A percentile compares a stretch with the other conserved stretches of the same genome.
Conservation (phyloP, 2,797 vertebrate genomes). For the Hirundo rustica region DNA sequence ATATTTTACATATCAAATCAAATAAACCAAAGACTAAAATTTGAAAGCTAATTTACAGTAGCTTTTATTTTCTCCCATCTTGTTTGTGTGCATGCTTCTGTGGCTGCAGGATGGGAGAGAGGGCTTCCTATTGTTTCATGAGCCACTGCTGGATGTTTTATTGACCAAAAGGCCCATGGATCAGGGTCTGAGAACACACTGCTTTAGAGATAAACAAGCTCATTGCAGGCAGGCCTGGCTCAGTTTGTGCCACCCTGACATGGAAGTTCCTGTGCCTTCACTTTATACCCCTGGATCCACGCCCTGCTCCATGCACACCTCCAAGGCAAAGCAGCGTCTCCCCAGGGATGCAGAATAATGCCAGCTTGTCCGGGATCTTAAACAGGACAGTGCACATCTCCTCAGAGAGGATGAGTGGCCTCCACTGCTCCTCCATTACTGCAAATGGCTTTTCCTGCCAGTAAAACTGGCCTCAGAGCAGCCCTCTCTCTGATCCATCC, state of each 20-base stretch:
- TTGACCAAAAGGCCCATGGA: neutral
- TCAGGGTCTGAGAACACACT: neutral
- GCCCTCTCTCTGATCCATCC: neutral
- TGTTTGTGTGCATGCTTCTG: neutral
- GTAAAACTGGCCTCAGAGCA: neutral
- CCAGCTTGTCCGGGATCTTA: neutral
- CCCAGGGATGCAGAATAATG: neutral
- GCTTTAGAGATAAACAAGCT: constrained; percentile 13
- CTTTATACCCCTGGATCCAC: neutral
- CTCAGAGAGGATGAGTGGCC: neutral
- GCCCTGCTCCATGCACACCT: neutral
- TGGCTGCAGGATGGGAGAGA: neutral
- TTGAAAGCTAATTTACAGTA: neutral
- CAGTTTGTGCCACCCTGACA: neutral
- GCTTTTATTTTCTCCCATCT: constrained; percentile 33
- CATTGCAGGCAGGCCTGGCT: neutral
- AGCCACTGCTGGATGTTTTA: constrained; percentile 32
- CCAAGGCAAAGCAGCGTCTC: neutral
- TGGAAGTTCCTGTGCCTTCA: neutral
- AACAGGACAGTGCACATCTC: neutral
- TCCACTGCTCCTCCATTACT: neutral
- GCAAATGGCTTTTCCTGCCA: neutral
- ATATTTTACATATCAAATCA: constrained; percentile 25
- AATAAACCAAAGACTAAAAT: constrained; percentile 31
- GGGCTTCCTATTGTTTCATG: constrained; percentile 22